Evolutionary conservation across 2,113 vertebrate genomes (phyloP).

Genomic region (Tenrec ecaudatus): DNA sequence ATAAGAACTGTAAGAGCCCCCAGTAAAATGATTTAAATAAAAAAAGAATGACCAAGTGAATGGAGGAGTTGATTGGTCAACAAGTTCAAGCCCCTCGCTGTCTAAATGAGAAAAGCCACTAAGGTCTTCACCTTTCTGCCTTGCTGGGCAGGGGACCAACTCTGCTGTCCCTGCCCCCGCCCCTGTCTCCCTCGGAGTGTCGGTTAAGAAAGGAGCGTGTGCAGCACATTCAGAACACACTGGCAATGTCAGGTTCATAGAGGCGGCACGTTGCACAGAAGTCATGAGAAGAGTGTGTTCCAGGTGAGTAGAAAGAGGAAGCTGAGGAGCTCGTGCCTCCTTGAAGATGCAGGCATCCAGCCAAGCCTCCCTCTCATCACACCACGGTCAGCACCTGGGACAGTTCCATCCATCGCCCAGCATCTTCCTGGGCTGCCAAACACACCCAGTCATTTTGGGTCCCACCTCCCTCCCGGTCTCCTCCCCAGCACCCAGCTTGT

Average conservation of each 20-base stretch:
- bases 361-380: not conserved
- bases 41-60: not conserved
- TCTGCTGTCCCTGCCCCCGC: not conserved
- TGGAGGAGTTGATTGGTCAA: not conserved
- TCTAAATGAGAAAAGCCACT: not conserved
- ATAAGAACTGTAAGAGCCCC: too few species aligned
- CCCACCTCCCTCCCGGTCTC: not conserved
- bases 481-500: not conserved
- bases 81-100: not conserved
- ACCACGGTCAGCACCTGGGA: slow-evolving; percentile 47
- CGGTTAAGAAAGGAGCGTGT: not conserved
- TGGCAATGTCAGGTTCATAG: not conserved
- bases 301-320: rapidly evolving
- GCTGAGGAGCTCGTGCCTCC: not conserved
- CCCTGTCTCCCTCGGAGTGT: not conserved
- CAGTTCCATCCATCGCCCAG: not conserved
- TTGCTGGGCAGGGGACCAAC: not conserved
- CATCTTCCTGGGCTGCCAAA: rapidly evolving
- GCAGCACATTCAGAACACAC: slow-evolving; percentile 25
- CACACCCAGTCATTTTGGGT: rapidly evolving
- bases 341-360: not conserved
- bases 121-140: not conserved
- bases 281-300: not conserved
- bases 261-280: not conserved
- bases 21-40: too few species aligned